A percentile compares a stretch with the other conserved stretches of the same genome.
Evolutionary conservation across 2,797 vertebrate species (phyloP).

Genomic region (Pantherophis vulpinus): DNA sequence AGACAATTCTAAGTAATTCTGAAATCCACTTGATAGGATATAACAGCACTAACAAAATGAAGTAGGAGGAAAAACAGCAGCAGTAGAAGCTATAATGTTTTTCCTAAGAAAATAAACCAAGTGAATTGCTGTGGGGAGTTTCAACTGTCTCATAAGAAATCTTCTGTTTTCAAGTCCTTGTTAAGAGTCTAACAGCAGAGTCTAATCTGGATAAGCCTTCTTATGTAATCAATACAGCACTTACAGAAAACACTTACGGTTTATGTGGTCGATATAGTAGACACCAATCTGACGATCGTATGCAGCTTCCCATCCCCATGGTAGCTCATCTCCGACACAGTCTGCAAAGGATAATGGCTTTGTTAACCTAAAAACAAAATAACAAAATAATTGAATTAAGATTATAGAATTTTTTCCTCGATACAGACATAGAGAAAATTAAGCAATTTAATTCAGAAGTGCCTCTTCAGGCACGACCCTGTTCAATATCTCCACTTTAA

Average conservation of each 20-base stretch:
- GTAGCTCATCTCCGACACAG: slow-evolving; percentile 82
- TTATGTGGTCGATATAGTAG: slow-evolving; percentile 81
- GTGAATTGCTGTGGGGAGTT: slow-evolving; percentile 16
- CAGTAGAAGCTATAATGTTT: not conserved
- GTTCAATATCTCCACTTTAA: slow-evolving; percentile 9
- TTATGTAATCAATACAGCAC: slow-evolving; percentile 8
- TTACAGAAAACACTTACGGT: slow-evolving; percentile 73
- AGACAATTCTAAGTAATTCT: not conserved
- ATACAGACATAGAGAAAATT: slow-evolving; percentile 9
- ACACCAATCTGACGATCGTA: slow-evolving; percentile 81
- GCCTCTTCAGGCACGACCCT: not conserved
- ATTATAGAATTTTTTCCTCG: slow-evolving; percentile 15
- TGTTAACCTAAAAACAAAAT: slow-evolving; percentile 72
- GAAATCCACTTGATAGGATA: not conserved
- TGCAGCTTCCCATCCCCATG: slow-evolving; percentile 80
- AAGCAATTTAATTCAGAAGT: slow-evolving; percentile 27
- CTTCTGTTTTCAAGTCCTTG: slow-evolving; percentile 19
- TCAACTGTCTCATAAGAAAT: slow-evolving; percentile 23
- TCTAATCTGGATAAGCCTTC: not conserved
- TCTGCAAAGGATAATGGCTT: slow-evolving; percentile 83
- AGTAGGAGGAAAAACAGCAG: not conserved
- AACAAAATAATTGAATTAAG: slow-evolving; percentile 31
- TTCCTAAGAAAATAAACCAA: slow-evolving; percentile 10
- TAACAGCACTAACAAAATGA: not conserved
- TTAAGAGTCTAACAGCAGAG: slow-evolving; percentile 20